Evolutionary conservation across 2,888 invertebrate species (phyloP).

Genomic region (Xylocampa areola): DNA sequence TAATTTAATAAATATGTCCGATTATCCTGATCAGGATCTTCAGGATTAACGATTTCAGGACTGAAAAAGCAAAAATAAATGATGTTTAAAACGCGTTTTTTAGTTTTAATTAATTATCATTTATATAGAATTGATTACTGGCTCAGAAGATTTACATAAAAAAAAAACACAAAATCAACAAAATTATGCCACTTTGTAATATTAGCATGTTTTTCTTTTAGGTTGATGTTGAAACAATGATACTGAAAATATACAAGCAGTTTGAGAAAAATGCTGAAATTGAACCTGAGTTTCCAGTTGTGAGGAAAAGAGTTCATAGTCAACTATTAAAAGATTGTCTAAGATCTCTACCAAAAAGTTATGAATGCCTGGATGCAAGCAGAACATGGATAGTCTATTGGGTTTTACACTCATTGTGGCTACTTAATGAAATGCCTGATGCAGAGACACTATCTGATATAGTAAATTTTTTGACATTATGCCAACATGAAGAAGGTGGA

Average conservation of each 20-base stretch:
- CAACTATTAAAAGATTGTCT: conserved; percentile 92
- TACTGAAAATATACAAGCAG: conserved; percentile 78
- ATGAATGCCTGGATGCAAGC: conserved; percentile 97
- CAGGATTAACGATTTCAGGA: too few species aligned
- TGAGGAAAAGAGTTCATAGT: conserved; percentile 91
- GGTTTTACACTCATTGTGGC: conserved; percentile 97
- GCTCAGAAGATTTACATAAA: too few species aligned
- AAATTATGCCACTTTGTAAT: too few species aligned
- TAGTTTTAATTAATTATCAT: too few species aligned
- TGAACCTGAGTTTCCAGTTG: conserved; percentile 89
- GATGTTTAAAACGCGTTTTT: too few species aligned
- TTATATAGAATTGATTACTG: too few species aligned
- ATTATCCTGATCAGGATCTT: too few species aligned
- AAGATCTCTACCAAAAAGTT: conserved; percentile 91
- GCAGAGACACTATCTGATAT: conserved; percentile 76
- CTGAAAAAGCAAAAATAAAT: too few species aligned
- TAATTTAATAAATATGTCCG: too few species aligned
- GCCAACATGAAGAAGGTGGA: conserved; percentile 95
- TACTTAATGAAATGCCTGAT: conserved; percentile 89
- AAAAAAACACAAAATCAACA: too few species aligned
- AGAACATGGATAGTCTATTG: conserved; percentile 99
- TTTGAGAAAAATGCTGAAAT: conserved; percentile 83
- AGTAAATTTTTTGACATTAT: conserved; percentile 86
- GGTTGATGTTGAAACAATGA: conserved; percentile 80
- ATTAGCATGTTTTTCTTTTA: conserved; percentile 68